These are phyloP conservation scores for Nomada flava DNA, from an alignment of 2,888 invertebrate species.

Conservation along the genomic window DNA sequence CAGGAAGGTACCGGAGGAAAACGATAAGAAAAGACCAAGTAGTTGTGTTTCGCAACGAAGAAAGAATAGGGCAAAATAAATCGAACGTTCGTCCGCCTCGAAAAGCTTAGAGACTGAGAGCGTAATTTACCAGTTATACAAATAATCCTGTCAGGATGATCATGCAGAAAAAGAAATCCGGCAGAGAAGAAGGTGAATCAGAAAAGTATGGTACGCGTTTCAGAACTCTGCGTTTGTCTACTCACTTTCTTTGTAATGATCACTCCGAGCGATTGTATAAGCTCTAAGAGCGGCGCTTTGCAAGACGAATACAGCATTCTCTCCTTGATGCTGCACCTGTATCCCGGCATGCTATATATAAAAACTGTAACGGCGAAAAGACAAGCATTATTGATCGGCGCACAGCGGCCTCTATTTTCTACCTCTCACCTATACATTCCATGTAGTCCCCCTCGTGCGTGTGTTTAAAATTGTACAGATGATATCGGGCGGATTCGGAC, in stretches of 20 bases:
- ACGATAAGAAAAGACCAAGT: background rate
- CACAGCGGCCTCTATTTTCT: constrained; percentile 14
- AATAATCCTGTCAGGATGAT: constrained; percentile 12
- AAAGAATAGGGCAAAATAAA: background rate
- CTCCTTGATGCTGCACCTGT: constrained; percentile 97
- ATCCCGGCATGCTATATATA: constrained; percentile 99
- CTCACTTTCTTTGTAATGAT: constrained; percentile 94
- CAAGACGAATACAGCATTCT: constrained; percentile 99
- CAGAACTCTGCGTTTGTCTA: constrained; percentile 48
- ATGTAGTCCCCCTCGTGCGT: constrained; percentile 96
- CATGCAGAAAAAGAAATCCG: constrained; percentile 16
- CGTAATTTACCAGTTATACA: constrained; percentile 15
- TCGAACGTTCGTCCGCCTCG: background rate
- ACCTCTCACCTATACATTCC: constrained; percentile 91
- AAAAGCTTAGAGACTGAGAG: constrained; percentile 7
- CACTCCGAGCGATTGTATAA: constrained; percentile 91
- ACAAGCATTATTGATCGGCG: constrained; percentile 29
- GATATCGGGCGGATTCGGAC: constrained; percentile 94
- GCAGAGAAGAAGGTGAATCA: constrained; percentile 29
- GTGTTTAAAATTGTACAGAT: constrained; percentile 95
- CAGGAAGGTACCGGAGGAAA: constrained; percentile 12
- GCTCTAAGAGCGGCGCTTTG: constrained; percentile 95
- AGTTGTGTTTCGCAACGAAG: background rate
- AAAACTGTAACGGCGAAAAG: constrained; percentile 89
- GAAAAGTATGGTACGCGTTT: background rate